Evolutionary conservation across 2,113 vertebrate species (phyloP).

Genomic region (Mellivora capensis): DNA sequence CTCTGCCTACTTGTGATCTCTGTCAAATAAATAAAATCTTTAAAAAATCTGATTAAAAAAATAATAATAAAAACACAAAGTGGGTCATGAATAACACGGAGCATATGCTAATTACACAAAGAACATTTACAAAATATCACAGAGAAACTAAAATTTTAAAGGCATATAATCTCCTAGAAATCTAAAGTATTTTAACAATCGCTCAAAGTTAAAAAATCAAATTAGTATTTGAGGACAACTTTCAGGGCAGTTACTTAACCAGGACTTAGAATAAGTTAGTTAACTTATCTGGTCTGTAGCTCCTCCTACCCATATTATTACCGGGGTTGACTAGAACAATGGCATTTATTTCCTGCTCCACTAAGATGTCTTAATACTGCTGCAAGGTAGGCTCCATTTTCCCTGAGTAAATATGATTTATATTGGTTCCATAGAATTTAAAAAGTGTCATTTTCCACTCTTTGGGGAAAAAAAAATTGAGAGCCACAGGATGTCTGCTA

Average conservation of each 20-base stretch:
- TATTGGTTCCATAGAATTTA: neutral
- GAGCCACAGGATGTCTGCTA: neutral
- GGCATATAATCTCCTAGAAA: neutral
- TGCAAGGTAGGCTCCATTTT: neutral
- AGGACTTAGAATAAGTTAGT: neutral
- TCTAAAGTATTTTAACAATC: neutral
- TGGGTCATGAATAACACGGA: neutral
- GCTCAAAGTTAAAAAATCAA: conserved; percentile 36
- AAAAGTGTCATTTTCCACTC: neutral
- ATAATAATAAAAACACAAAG: neutral
- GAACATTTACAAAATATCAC: neutral
- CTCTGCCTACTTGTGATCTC: no score
- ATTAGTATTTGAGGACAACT: neutral
- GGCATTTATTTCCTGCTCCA: neutral
- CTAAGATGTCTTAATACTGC: neutral
- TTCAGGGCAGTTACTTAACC: neutral
- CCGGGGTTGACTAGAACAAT: neutral
- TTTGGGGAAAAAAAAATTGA: neutral
- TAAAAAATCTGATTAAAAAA: no score
- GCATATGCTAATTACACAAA: neutral
- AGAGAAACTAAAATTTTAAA: neutral
- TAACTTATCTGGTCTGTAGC: neutral
- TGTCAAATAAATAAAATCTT: no score
- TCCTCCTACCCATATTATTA: neutral
- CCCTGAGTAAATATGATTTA: neutral